These are phyloP conservation scores for Oncorhynchus clarkii DNA, from an alignment of 2,113 vertebrate genomes.

Conservation along the genomic window DNA sequence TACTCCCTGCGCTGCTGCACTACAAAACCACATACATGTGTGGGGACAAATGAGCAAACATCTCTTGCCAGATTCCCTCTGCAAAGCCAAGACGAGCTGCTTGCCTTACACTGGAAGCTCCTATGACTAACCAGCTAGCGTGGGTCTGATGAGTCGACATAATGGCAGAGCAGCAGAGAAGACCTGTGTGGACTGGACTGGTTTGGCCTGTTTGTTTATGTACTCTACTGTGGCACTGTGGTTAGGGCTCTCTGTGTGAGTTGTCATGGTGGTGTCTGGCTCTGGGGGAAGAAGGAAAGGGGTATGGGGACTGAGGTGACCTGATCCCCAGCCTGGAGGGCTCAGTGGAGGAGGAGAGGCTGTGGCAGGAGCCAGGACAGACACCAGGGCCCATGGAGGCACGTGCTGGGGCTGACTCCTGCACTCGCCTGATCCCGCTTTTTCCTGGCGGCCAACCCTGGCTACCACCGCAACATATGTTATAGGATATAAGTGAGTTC, in stretches of 20 bases:
- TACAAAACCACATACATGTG: conserved; percentile 70
- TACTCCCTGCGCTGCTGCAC: conserved; percentile 31
- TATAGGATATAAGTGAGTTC: conserved; percentile 76
- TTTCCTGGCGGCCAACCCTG: conserved; percentile 69
- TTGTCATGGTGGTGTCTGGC: conserved; percentile 65
- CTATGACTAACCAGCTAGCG: conserved; percentile 54
- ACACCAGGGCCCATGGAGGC: conserved; percentile 62
- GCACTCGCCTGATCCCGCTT: conserved; percentile 62
- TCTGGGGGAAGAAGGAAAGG: conserved; percentile 27
- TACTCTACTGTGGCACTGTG: conserved; percentile 60
- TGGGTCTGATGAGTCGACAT: conserved; percentile 57
- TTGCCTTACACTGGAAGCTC: conserved; percentile 40
- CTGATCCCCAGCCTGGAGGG: background rate
- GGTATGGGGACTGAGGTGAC: conserved; percentile 44
- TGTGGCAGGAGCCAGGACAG: conserved; percentile 23
- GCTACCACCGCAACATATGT: conserved; percentile 75
- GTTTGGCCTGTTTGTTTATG: conserved; percentile 58
- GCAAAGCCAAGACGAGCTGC: conserved; percentile 59
- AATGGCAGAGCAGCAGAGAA: conserved; percentile 49
- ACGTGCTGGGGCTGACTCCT: conserved; percentile 60
- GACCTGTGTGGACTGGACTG: conserved; percentile 1
- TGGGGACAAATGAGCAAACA: conserved; percentile 70
- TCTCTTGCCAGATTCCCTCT: conserved; percentile 61
- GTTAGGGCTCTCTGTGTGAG: conserved; percentile 62
- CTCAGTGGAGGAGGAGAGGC: background rate